phyloP scores from a whole-genome alignment of 2,113 vertebrate genomes.

The Megaceryle torquata region DNA sequence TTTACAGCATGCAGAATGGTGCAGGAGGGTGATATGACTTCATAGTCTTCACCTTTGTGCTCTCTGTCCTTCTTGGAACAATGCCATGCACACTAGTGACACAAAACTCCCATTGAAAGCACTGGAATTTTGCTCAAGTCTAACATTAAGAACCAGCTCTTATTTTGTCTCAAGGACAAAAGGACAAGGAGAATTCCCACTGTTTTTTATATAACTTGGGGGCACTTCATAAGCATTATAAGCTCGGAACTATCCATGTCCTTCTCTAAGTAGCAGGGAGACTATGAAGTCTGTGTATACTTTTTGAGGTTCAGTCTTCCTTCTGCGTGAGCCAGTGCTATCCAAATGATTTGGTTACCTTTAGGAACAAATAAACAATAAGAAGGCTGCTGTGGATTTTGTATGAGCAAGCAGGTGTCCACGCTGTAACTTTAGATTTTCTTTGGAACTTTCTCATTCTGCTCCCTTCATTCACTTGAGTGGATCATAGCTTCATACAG shows the following conservation, averaged over 20 bases:
- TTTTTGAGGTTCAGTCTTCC: not conserved
- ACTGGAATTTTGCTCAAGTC: not conserved
- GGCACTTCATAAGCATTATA: not conserved
- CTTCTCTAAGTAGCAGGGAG: not conserved
- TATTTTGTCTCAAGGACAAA: slow-evolving; percentile 32
- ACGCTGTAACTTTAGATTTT: not conserved
- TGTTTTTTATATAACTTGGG: slow-evolving; percentile 13
- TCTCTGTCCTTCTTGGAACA: not conserved
- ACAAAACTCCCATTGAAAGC: slow-evolving; percentile 33
- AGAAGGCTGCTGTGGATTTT: not conserved
- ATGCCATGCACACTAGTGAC: not conserved
- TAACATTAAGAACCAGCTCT: not conserved
- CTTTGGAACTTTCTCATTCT: not conserved
- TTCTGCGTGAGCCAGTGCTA: not conserved
- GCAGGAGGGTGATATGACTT: slow-evolving; percentile 24
- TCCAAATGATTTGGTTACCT: not conserved
- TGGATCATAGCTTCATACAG: not conserved
- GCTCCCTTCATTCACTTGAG: not conserved
- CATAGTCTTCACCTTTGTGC: slow-evolving; percentile 19
- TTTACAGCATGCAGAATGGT: not conserved
- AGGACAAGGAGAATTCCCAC: not conserved
- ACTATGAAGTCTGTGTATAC: not conserved
- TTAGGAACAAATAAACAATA: not conserved
- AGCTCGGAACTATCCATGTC: not conserved
- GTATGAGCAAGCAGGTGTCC: not conserved